phyloP scores from a whole-genome alignment of 2,888 invertebrate species.

The Phortica magna region DNA sequence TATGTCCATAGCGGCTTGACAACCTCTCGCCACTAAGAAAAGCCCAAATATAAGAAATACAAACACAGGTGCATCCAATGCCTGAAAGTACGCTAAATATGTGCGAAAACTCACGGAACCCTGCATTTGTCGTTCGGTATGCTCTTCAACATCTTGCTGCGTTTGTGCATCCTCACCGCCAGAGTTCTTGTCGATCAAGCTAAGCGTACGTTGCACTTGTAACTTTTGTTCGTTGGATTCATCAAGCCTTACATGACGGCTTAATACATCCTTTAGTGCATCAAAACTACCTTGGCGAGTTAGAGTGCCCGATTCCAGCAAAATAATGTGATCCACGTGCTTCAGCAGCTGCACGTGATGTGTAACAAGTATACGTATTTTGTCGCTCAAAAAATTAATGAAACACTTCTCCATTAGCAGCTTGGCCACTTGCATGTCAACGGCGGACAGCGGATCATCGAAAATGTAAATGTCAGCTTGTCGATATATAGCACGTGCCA shows the following conservation, averaged over 20 bases:
- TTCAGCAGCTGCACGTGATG: slow-evolving; percentile 83
- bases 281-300: slow-evolving; percentile 72
- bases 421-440: slow-evolving; percentile 87
- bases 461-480: slow-evolving; percentile 86
- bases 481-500: slow-evolving; percentile 86
- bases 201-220: slow-evolving; percentile 64
- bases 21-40: slow-evolving; percentile 81
- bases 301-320: slow-evolving; percentile 78
- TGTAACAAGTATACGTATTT: slow-evolving; percentile 85
- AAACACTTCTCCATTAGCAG: slow-evolving; percentile 87
- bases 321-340: slow-evolving; percentile 79
- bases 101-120: slow-evolving; percentile 82
- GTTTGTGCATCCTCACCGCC: slow-evolving; percentile 36
- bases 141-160: slow-evolving; percentile 40
- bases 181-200: slow-evolving; percentile 65
- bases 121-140: slow-evolving; percentile 80
- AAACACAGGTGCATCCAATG: slow-evolving; percentile 78
- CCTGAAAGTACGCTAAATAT: slow-evolving; percentile 80
- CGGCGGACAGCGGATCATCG: slow-evolving; percentile 88
- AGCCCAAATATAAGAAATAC: slow-evolving; percentile 74
- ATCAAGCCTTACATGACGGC: slow-evolving; percentile 74
- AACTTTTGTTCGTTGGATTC: slow-evolving; percentile 63
- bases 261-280: slow-evolving; percentile 79
- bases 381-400: slow-evolving; percentile 80
- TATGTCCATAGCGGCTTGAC: slow-evolving; percentile 84